These are phyloP conservation scores for Drosophila hydei DNA, from an alignment of 1,140 invertebrate species.

Conservation along the genomic window DNA sequence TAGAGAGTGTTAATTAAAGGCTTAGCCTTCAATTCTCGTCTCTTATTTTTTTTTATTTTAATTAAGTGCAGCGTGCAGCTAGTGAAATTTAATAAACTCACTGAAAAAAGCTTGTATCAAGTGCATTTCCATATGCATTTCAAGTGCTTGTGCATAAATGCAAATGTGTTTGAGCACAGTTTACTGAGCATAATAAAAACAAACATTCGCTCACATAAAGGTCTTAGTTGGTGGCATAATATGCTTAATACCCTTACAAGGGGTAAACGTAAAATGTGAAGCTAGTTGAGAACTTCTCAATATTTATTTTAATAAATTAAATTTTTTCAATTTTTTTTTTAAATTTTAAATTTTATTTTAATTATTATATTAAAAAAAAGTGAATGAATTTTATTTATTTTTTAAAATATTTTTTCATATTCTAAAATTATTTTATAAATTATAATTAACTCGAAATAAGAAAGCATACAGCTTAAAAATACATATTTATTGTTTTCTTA, in stretches of 20 bases:
- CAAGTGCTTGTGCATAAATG: conserved; percentile 38
- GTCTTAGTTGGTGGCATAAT: conserved; percentile 26
- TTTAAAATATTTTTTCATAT: no score
- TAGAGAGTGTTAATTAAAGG: conserved; percentile 51
- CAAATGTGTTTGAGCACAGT: conserved; percentile 44
- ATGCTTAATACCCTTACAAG: neutral
- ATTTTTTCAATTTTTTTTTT: neutral
- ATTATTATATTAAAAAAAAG: neutral
- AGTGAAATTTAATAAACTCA: conserved; percentile 47
- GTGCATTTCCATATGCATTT: conserved; percentile 20
- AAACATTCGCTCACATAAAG: conserved; percentile 45
- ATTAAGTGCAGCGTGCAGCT: conserved; percentile 8
- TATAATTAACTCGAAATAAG: no score
- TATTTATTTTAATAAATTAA: neutral
- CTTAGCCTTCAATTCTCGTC: conserved; percentile 12
- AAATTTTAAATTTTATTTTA: neutral
- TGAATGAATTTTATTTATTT: neutral
- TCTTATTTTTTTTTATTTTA: conserved; percentile 10
- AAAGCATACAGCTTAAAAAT: no score
- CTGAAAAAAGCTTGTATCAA: conserved; percentile 14
- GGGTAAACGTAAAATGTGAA: neutral
- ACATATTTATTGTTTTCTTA: no score
- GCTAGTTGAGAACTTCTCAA: neutral
- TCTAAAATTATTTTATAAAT: no score
- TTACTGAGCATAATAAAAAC: conserved; percentile 53